These are phyloP conservation scores for Phenganax marumi DNA, from an alignment of 92 coral and sea anemone species.

Conservation along the genomic window DNA sequence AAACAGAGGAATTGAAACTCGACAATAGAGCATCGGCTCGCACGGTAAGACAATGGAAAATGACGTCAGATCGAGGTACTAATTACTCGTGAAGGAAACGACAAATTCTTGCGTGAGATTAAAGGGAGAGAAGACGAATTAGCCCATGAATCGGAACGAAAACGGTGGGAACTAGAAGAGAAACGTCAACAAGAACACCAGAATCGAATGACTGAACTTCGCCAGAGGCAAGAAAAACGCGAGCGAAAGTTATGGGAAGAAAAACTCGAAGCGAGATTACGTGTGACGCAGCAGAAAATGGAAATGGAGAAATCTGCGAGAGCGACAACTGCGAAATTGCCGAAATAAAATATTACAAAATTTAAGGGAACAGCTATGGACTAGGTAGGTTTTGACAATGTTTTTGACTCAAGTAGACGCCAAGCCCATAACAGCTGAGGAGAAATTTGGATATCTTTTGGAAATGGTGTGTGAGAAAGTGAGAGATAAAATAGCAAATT, in stretches of 20 bases:
- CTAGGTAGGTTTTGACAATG: conserved; percentile 64
- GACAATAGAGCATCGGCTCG: conserved; percentile 43
- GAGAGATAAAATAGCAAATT: conserved; percentile 52
- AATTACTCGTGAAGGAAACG: conserved; percentile 22
- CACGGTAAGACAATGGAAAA: conserved; percentile 54
- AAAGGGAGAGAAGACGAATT: conserved; percentile 17
- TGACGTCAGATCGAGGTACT: conserved; percentile 27
- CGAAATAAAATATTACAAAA: conserved; percentile 53
- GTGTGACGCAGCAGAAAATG: conserved; percentile 48
- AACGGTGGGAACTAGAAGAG: not conserved
- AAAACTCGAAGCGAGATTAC: conserved; percentile 43
- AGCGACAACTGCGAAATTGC: conserved; percentile 42
- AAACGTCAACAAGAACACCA: conserved; percentile 10
- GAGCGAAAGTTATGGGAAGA: conserved; percentile 56
- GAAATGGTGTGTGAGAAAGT: conserved; percentile 56
- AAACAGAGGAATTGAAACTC: conserved; percentile 47
- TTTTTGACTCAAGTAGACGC: conserved; percentile 58
- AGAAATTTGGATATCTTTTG: conserved; percentile 63
- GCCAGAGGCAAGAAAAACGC: conserved; percentile 13
- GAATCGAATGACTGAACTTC: conserved; percentile 1
- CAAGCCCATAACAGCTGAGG: conserved; percentile 56
- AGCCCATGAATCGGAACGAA: not conserved
- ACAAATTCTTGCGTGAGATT: conserved; percentile 20
- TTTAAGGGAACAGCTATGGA: conserved; percentile 62
- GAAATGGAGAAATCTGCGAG: conserved; percentile 51